Conservation (phyloP, 2,797 vertebrate genomes). For the Momotus momota region DNA sequence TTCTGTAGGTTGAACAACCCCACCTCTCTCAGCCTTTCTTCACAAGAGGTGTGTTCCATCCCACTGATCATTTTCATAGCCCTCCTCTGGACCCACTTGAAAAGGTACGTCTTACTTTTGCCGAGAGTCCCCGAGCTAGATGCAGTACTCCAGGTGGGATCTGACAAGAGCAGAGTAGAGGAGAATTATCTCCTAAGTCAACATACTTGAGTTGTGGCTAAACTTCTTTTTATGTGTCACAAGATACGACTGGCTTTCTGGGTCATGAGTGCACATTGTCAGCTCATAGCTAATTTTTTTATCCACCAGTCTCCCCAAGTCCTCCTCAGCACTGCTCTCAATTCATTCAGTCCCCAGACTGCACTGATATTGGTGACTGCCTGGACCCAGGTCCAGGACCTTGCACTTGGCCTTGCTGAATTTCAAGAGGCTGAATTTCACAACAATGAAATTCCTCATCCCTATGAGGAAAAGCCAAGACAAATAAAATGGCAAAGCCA, state of each 20-base stretch:
- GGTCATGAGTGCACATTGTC: background rate
- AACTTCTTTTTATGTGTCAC: background rate
- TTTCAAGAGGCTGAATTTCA: background rate
- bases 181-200: background rate
- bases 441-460: background rate
- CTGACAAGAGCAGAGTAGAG: background rate
- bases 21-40: background rate
- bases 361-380: background rate
- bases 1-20: background rate
- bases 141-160: rapidly evolving
- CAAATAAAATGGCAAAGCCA: background rate
- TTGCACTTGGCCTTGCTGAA: background rate
- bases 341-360: background rate
- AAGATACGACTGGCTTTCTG: background rate
- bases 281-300: background rate
- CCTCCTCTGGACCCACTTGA: background rate
- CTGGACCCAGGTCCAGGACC: background rate
- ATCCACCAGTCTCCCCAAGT: too few species aligned
- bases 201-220: background rate
- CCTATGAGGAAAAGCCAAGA: background rate
- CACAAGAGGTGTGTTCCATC: rapidly evolving
- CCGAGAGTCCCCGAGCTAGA: background rate
- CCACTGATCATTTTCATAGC: background rate
- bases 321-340: background rate
- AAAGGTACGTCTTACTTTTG: background rate